Evolutionary conservation across 2,113 vertebrate genomes (phyloP).

Genomic region (Melanostigma gelatinosum): DNA sequence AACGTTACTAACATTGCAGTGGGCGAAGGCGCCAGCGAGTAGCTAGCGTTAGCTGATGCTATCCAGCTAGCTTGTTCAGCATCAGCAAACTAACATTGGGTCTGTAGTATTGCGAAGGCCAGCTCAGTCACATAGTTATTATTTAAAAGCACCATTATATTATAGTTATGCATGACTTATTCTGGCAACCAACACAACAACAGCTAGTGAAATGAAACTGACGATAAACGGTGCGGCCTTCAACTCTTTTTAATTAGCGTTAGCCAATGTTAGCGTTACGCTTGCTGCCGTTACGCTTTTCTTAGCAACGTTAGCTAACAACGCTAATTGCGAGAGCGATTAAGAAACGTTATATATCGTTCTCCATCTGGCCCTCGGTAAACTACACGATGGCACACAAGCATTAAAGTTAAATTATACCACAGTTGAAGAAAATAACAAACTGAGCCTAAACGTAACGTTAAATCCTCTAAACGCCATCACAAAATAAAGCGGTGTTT

Average conservation of each 20-base stretch:
- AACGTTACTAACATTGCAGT: constrained; percentile 22
- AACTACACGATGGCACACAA: not conserved
- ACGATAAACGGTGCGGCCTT: too few relatives aligned
- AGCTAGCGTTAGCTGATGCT: not conserved
- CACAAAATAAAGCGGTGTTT: not conserved
- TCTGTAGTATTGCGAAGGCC: constrained; percentile 47
- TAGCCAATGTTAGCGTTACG: constrained; percentile 20
- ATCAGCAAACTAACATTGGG: constrained; percentile 41
- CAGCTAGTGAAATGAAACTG: not conserved
- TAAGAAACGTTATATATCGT: not conserved
- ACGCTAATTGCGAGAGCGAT: constrained; percentile 21
- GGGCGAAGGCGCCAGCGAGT: constrained; percentile 74
- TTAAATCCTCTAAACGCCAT: not conserved
- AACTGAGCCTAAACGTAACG: fast-evolving
- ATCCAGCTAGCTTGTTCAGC: constrained; percentile 36
- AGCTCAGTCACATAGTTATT: not conserved
- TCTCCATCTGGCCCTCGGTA: not conserved
- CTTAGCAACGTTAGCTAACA: constrained; percentile 33
- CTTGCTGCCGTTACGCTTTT: constrained; percentile 41
- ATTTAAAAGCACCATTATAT: too few relatives aligned
- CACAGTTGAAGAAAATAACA: not conserved
- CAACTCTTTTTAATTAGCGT: not conserved
- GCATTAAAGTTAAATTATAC: not conserved
- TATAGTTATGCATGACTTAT: fast-evolving
- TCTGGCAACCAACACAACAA: not conserved